Base-by-base conservation (phyloP, 2,888 invertebrate species). In the Cremastinae sp. region DNA sequence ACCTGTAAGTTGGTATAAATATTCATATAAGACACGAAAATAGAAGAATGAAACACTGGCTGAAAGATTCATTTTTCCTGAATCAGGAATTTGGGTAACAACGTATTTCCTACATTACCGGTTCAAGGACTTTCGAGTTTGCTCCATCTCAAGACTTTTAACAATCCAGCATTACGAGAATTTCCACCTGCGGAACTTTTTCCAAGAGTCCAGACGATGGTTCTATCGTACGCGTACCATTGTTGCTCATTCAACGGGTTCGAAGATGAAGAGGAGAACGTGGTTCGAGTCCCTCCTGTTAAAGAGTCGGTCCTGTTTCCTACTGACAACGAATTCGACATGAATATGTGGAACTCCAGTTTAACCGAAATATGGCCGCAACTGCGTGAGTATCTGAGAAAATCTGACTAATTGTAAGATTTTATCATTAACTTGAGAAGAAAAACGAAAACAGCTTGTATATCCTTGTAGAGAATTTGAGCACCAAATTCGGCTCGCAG, bases 201-300 rank as follows among this genome's bases (percentile, higher is more conserved):
- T 90, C 98, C 97, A 0, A 91, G 95, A 39, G 96, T 98, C 79
- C 94, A 96, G 91, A 95, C 94, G 9, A 91, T 98, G 85, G 94
- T 96, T 45, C 91, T 98, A 43, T 96, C 97, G 0, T 98, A 98
- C 90, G 98, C 98, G 80, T 98, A 98, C 91, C 98, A 98, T 89
- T 98, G 98, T 91, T 98, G 98, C 90, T 95, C 96, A 78, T 97
- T 96, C 90, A 90, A 96, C 85, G 94, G 95, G 53, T 90, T 94
- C 82, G 83, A 87, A 20, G 37, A 65, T 7, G 37, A 12, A 0
- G 55, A 78, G 7, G 85, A 85, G 47, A 3, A 9, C 89, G 65
- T 74, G 14, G 81, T 82, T 9, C 84, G 84, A 2, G 84, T 88
- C 82, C 71, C 81, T 76, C 86, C 92, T 80, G 85, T 92, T 70